Conservation (phyloP, 2,888 invertebrate species). For the Phrixothrix hirtus region DNA sequence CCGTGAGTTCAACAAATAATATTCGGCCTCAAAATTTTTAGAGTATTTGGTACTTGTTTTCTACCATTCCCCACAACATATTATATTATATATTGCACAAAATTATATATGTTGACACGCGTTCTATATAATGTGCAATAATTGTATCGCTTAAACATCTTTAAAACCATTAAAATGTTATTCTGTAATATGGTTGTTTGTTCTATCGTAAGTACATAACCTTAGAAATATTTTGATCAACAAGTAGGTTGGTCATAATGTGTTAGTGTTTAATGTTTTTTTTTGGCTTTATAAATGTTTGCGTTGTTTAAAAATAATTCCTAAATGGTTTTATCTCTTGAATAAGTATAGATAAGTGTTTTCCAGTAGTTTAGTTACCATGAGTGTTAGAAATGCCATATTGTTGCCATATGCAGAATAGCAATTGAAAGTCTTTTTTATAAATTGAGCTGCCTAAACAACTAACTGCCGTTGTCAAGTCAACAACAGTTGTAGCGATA, state of each 20-base stretch:
- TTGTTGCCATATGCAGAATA: conserved; percentile 49
- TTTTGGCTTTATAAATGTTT: conserved; percentile 32
- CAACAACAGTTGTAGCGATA: too few species aligned
- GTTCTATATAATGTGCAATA: conserved; percentile 31
- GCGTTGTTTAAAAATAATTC: conserved; percentile 36
- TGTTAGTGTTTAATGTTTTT: conserved; percentile 26
- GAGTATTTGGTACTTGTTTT: conserved; percentile 18
- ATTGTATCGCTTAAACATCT: conserved; percentile 30
- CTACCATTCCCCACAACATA: conserved; percentile 24
- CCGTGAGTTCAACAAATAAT: conserved; percentile 28
- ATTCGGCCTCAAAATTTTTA: conserved; percentile 26
- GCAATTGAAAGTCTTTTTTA: conserved; percentile 31
- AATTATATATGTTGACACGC: conserved; percentile 31
- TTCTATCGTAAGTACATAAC: conserved; percentile 26
- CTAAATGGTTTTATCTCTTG: conserved; percentile 39
- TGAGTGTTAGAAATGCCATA: conserved; percentile 41
- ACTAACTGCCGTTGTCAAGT: conserved; percentile 19
- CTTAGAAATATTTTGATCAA: conserved; percentile 22
- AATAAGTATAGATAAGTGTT: conserved; percentile 40
- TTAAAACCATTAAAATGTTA: conserved; percentile 34
- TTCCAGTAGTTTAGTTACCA: conserved; percentile 40
- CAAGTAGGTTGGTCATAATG: conserved; percentile 15
- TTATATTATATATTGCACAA: conserved; percentile 32
- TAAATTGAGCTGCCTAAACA: conserved; percentile 14
- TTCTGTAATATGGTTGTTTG: conserved; percentile 40